Conservation (phyloP, 1,140 invertebrate species). For the Cyclina sinensis region DNA sequence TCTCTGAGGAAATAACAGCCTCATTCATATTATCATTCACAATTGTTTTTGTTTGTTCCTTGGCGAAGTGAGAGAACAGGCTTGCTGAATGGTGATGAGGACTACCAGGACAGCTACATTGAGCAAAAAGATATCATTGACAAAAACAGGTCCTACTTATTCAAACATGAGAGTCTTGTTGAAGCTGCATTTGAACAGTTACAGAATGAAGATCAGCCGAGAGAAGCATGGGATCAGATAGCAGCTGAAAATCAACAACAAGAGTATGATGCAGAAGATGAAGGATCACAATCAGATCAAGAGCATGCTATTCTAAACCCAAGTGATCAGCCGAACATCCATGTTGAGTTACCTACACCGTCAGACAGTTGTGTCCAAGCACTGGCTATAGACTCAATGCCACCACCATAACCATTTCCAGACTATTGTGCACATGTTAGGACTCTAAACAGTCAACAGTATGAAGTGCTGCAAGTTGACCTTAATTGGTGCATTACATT, state of each 20-base stretch:
- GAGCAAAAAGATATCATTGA: slow-evolving; percentile 32
- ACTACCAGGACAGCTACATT: slow-evolving; percentile 36
- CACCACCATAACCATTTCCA: slow-evolving; percentile 31
- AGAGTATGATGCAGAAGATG: neutral
- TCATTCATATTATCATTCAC: slow-evolving; percentile 15
- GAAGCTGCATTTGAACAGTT: slow-evolving; percentile 25
- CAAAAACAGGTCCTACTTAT: neutral
- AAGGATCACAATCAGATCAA: slow-evolving; percentile 35
- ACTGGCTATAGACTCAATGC: slow-evolving; percentile 37
- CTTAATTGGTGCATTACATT: neutral
- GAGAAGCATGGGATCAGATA: neutral
- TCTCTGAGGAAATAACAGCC: slow-evolving; percentile 3
- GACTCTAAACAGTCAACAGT: slow-evolving; percentile 41
- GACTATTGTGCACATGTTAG: slow-evolving; percentile 43
- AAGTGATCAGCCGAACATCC: slow-evolving; percentile 33
- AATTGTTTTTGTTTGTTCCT: slow-evolving; percentile 13
- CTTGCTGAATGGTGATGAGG: slow-evolving; percentile 5
- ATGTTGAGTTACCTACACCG: slow-evolving; percentile 34
- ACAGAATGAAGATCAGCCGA: slow-evolving; percentile 4
- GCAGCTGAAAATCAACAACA: slow-evolving; percentile 32
- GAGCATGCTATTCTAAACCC: slow-evolving; percentile 43
- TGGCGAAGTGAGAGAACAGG: slow-evolving; percentile 29
- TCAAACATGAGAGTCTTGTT: neutral
- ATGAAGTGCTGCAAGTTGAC: slow-evolving; percentile 18
- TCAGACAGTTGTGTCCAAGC: slow-evolving; percentile 32